phyloP scores from a whole-genome alignment of 2,797 vertebrate genomes.

The Peromyscus nudipes region DNA sequence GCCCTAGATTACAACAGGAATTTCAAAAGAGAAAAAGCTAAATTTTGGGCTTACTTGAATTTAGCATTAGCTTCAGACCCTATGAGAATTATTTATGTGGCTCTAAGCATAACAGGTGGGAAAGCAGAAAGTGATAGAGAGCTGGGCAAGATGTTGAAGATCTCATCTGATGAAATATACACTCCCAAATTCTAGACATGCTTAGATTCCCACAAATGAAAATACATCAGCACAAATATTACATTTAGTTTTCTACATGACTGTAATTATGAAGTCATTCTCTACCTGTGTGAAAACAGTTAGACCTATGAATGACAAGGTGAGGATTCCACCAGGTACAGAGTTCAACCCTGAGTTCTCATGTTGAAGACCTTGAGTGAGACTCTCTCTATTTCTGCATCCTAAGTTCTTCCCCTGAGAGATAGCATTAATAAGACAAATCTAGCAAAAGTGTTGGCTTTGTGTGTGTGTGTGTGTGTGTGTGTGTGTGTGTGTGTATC shows the following conservation, averaged over 20 bases:
- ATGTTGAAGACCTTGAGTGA: not conserved
- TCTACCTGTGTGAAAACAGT: fast-evolving
- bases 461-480: not conserved
- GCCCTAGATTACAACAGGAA: not conserved
- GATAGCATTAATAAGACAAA: not conserved
- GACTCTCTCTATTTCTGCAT: not conserved
- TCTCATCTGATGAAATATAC: not conserved
- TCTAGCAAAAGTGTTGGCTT: not conserved
- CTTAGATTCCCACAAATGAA: not conserved
- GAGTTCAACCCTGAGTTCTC: not conserved
- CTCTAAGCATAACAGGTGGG: not conserved
- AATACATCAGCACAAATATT: not conserved
- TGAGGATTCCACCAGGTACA: fast-evolving
- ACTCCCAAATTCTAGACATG: not conserved
- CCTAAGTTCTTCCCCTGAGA: not conserved
- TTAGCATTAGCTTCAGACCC: not conserved
- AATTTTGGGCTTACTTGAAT: not conserved
- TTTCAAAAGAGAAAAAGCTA: not conserved
- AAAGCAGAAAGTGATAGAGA: not conserved
- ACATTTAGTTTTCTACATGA: not conserved
- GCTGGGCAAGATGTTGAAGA: not conserved
- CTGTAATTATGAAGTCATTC: not conserved
- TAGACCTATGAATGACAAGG: not conserved
- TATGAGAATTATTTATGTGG: not conserved
- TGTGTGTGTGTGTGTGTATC: not conserved